Evolutionary conservation across 2,797 vertebrate species (phyloP), one percentile per base, ranked within the genome.

Genomic region (Erithacus rubecula): DNA sequence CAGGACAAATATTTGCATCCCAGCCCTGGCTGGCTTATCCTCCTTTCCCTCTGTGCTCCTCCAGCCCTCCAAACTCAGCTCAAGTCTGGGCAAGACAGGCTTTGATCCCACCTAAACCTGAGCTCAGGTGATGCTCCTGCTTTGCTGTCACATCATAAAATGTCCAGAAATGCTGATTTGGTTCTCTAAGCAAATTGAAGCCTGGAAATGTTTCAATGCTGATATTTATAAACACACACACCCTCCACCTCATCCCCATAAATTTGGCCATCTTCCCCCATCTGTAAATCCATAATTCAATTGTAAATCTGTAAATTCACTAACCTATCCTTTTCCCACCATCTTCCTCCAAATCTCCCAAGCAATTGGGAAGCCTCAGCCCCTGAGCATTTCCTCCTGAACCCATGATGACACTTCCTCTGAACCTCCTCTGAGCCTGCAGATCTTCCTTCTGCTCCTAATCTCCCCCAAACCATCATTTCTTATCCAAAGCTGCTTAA

Each of bases 401-500:
- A 10, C 63, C 53, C 17, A 0, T 4, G 21, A 26, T 8, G 15
- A 46, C 41, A 58, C 62, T 60, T 90, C 27, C 55, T 32, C 43
- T 43, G 27, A n/a, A 55, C 12, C 21, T 69, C 41, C 79, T 51
- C 59, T 70, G 4, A 87, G 79, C 69, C 70, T 34, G 34, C 41
- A 89, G 74, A 68, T 68, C 74, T 94, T 89, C 21, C 83, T 84
- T 68, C 39, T 0, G 12, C 82, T 77, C 86, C 94, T 93, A 90
- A 96, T 94, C 88, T 90, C 64, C 74, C 92, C 39, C 41, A 95
- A 85, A 78, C 43, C 82, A 85, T 87, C 76, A 91, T 95, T 95
- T 95, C 93, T 96, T 94, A 86, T 46, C 87, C 90, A 95, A 97
- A 96, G 69, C 69, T 88, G 69, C 91, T 95, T 95, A 85, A 77